These are phyloP conservation scores for Xestia rhomboidea DNA, from an alignment of 2,888 invertebrate genomes.

Conservation along the genomic window DNA sequence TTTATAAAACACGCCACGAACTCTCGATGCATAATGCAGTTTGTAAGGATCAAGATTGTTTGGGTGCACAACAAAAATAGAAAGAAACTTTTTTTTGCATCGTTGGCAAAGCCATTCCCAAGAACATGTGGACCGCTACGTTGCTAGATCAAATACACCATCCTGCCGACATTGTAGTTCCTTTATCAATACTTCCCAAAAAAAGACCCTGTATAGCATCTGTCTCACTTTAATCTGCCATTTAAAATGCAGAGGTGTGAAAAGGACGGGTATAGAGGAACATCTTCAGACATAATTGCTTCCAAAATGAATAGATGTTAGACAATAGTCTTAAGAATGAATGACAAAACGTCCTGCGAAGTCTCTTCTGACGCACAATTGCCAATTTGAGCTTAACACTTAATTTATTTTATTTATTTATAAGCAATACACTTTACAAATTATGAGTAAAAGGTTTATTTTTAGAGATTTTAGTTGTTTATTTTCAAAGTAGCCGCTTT, in stretches of 20 bases:
- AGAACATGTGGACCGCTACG: constrained; percentile 90
- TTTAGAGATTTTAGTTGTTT: neutral
- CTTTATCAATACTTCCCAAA: constrained; percentile 86
- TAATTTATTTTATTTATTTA: constrained; percentile 61
- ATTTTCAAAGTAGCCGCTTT: neutral
- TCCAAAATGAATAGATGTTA: constrained; percentile 85
- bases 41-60: constrained; percentile 77
- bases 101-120: constrained; percentile 88
- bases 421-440: constrained; percentile 34
- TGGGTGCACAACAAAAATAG: constrained; percentile 69
- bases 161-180: constrained; percentile 89
- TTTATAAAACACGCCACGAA: neutral
- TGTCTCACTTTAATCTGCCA: constrained; percentile 76
- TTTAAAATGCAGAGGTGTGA: constrained; percentile 66
- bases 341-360: constrained; percentile 75
- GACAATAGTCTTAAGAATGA: constrained; percentile 79
- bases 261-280: constrained; percentile 72
- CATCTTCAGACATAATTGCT: constrained; percentile 84
- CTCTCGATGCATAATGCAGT: constrained; percentile 39
- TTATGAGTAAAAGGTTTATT: constrained; percentile 4
- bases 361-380: constrained; percentile 68
- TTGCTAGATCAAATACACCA: constrained; percentile 90
- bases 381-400: constrained; percentile 63
- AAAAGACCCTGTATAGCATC: constrained; percentile 79
- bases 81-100: constrained; percentile 88